A percentile compares a stretch with the other conserved stretches of the same genome.
These are phyloP conservation scores for Myodes glareolus DNA, from an alignment of 2,113 vertebrate genomes.

Conservation along the genomic window DNA sequence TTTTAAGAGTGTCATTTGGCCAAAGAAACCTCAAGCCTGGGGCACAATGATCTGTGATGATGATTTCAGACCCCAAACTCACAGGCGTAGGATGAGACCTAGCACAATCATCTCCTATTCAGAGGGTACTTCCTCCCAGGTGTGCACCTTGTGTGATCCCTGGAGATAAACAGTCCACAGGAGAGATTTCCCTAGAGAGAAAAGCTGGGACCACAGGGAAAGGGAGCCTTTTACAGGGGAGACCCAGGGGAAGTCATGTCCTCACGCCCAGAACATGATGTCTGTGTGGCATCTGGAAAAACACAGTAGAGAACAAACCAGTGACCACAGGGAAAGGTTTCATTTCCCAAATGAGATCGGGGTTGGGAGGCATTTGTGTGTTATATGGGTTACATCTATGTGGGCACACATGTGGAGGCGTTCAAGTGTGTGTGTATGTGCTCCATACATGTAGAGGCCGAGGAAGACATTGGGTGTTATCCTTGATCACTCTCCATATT, in stretches of 20 bases:
- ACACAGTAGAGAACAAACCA: not conserved
- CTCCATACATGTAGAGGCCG: not conserved
- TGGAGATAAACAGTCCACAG: not conserved
- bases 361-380: not conserved
- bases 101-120: not conserved
- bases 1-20: constrained; percentile 11
- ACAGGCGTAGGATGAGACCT: not conserved
- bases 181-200: not conserved
- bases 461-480: too few relatives aligned
- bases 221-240: not conserved
- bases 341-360: not conserved
- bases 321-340: not conserved
- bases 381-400: not conserved
- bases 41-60: not conserved
- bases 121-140: not conserved
- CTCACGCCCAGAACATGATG: not conserved
- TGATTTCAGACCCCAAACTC: not conserved
- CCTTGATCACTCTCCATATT: not conserved
- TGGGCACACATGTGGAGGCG: not conserved
- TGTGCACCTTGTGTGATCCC: rapidly evolving
- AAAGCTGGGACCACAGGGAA: not conserved
- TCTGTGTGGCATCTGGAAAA: not conserved
- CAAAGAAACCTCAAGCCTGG: not conserved
- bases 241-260: not conserved
- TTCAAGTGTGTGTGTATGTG: not conserved